Conservation (phyloP, 2,888 invertebrate species). For the Chrysotoxum bicinctum region DNA sequence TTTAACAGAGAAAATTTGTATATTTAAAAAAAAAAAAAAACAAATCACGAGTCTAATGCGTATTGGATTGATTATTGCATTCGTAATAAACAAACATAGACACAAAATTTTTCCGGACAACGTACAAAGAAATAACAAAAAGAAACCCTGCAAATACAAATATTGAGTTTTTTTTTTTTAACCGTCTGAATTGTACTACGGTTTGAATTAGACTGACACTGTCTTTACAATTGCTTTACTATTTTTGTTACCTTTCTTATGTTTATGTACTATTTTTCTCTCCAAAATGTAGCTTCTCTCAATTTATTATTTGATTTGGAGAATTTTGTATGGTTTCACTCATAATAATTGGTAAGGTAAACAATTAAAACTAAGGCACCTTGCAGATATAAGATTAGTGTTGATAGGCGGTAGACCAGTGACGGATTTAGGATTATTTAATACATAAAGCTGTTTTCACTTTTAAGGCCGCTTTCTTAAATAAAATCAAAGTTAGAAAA, state of each 20-base stretch:
- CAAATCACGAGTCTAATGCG: conserved; percentile 10
- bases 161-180: conserved; percentile 16
- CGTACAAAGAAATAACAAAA: neutral
- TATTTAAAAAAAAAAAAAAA: neutral
- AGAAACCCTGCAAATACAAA: conserved; percentile 2
- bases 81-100: neutral
- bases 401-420: neutral
- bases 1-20: conserved; percentile 7
- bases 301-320: conserved; percentile 4
- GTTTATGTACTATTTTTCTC: conserved; percentile 5
- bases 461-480: neutral
- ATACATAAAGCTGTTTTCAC: neutral
- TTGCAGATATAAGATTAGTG: conserved; percentile 11
- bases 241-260: conserved; percentile 8
- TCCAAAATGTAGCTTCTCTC: conserved; percentile 14
- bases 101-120: neutral
- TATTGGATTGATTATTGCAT: conserved; percentile 1
- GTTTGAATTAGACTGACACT: conserved; percentile 55
- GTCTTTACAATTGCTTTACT: conserved; percentile 16
- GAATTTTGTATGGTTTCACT: conserved; percentile 56
- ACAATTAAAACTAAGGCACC: conserved; percentile 31
- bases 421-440: neutral
- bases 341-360: conserved; percentile 49
- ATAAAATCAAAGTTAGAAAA: too few relatives aligned
- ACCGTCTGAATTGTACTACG: conserved; percentile 57